phyloP scores from a whole-genome alignment of 1,140 invertebrate genomes.

The Eueides isabella region DNA sequence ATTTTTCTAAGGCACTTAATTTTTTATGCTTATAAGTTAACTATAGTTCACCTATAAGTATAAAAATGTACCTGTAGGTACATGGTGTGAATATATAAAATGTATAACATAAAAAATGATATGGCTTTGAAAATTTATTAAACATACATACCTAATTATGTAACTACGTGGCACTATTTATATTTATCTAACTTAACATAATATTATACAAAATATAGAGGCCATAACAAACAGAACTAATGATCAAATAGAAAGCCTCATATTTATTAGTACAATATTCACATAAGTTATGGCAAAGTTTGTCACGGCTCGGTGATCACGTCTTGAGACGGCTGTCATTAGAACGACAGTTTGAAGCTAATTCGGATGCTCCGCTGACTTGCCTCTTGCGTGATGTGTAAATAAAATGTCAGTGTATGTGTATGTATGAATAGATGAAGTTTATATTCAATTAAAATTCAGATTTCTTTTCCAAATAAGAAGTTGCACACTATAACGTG shows the following conservation, averaged over 20 bases:
- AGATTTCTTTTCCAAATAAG: no score
- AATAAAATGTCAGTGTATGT: background rate
- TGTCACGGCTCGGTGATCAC: background rate
- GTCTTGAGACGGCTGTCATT: background rate
- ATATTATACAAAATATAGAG: background rate
- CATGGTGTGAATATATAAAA: no score
- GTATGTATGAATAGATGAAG: background rate
- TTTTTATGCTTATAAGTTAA: no score
- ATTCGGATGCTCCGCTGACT: background rate
- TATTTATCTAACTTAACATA: background rate
- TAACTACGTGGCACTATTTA: background rate
- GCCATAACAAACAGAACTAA: background rate
- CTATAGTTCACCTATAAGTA: no score
- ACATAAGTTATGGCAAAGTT: conserved; percentile 1
- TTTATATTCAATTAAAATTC: background rate
- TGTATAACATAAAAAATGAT: no score
- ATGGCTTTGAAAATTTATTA: no score
- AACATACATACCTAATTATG: no score
- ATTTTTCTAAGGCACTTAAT: no score
- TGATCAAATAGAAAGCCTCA: background rate
- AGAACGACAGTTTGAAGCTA: conserved; percentile 1
- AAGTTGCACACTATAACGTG: no score
- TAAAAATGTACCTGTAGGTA: no score
- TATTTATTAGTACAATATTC: background rate
- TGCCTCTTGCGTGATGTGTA: background rate